Base-by-base conservation (phyloP, 1,140 invertebrate species). In the Chrysopa pallens region DNA sequence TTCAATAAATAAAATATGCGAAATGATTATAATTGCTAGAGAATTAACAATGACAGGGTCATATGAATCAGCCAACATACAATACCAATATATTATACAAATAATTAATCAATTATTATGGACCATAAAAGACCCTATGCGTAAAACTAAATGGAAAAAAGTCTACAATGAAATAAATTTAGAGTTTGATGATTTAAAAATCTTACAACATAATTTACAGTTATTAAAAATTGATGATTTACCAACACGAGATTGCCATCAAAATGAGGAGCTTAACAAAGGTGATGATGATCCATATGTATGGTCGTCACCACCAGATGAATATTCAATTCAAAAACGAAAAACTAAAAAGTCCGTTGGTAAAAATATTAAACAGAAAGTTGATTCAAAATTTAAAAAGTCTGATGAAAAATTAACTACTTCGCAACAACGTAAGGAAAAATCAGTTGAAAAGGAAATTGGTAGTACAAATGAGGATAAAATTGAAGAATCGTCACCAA, bases 11-110 rank as follows among this genome's bases (percentile, higher is more conserved):
- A 86, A 91, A 70, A 90, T 91, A 62, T 83, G 78, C 69, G 84
- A 91, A 67, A 89, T 89, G 66, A 82, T 85, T 42, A 91, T 89
- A 66, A 67, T 94, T 57, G 92, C 87, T 29, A 70, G 93, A 52
- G 91, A 97, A 67, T 89, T 86, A 78, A 87, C 89, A 43, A 67
- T 96, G 47, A 80, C 88, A 56, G 91, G 92, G 6, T 94, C 95
- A 61, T 98, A 98, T 60, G 92, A 96, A 55, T 87, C 85, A 43
- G 84, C 91, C 8, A 70, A 79, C 51, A 87, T 96, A 38, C 95
- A 95, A 64, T 98, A 95, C 60, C 85, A 95, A 65, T 87, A 89
- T 39, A 84, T 89, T 6, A 70, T 92, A 29, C 84, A 90, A 60
- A 85, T 91, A 64, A 84, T 95, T 51, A 84, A 90, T 54, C 77